These are phyloP conservation scores for Drosophila melanosoma DNA, from an alignment of 2,888 invertebrate genomes.

Conservation along the genomic window DNA sequence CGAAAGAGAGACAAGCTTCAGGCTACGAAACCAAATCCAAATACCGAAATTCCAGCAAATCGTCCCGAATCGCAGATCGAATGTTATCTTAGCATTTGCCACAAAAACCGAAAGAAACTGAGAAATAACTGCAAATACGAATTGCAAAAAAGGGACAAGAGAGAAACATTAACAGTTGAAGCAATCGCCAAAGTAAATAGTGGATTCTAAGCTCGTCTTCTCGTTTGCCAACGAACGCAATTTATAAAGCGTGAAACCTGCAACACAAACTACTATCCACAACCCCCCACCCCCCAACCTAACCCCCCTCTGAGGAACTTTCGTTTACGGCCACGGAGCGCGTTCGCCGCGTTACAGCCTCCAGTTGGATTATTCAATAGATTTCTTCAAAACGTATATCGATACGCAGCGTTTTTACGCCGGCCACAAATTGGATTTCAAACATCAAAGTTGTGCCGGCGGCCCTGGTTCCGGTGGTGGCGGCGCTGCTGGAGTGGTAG, in stretches of 20 bases:
- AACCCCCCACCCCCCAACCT: background rate
- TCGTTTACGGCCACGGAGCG: slow-evolving; percentile 39
- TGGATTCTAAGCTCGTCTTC: background rate
- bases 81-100: background rate
- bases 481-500: slow-evolving; percentile 78
- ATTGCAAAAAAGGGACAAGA: background rate
- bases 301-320: slow-evolving; percentile 2
- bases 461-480: slow-evolving; percentile 87
- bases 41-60: background rate
- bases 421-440: slow-evolving; percentile 94
- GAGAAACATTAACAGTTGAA: background rate
- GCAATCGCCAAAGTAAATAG: background rate
- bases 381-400: slow-evolving; percentile 85
- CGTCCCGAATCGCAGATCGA: background rate
- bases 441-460: slow-evolving; percentile 91
- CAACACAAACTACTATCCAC: background rate
- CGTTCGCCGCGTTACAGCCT: slow-evolving; percentile 70
- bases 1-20: slow-evolving; percentile 1
- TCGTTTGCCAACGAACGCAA: background rate
- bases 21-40: background rate
- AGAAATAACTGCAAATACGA: background rate
- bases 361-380: slow-evolving; percentile 83
- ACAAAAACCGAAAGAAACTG: background rate
- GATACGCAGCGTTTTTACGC: slow-evolving; percentile 85
- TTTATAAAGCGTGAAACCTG: background rate